Evolutionary conservation across 2,797 vertebrate species (phyloP), one percentile per base, ranked within the genome.

Genomic region (Melanotaenia nigrans): DNA sequence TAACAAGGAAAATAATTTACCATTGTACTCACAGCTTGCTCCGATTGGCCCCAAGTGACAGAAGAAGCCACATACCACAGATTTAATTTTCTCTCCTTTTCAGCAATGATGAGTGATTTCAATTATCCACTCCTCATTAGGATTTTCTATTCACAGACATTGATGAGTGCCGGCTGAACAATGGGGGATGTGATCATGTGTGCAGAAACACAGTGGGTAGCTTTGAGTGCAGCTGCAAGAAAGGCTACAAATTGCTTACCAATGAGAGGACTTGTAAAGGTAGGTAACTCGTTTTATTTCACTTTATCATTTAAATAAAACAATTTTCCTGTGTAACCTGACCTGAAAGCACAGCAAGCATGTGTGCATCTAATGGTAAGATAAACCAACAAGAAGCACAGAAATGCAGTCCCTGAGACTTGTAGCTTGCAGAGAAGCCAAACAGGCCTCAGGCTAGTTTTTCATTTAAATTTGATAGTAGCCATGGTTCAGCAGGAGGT

Each of bases 201-300:
- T 99, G 98, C 87, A 94, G 97, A 73, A 99, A 99, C 94, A 99
- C 97, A 0, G 97, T 99, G 85, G 98, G 98, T 83, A 99, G 98
- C 92, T 99, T 99, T 0, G 97, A 99, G 83, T 99, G 98, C 95
- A 98, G 97, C 95, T 99, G 97, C 94, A 97, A 95, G 93, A 99
- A 99, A 80, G 98, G 98, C 78, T 99, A 98, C 93, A 99, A 99
- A 85, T 94, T 99, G 75, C 95, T 99, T 89, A 98, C 97, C 92
- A 99, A 99, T 4, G 97, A 99, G 86, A 95, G 97, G 82, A 98
- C 95, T 47, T 99, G 98, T 86, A 97, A 98, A 95, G 98, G 98
- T 98, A 86, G 25, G 89, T 33, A 18, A 5, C 14, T 20, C 40
- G 1, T 62, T 57, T 55, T 0, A 42, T 24, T 13, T 11, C 20